Evolutionary conservation across 2,113 vertebrate species (phyloP), one percentile per base, ranked within the genome.

Genomic region (Anthoscopus minutus): DNA sequence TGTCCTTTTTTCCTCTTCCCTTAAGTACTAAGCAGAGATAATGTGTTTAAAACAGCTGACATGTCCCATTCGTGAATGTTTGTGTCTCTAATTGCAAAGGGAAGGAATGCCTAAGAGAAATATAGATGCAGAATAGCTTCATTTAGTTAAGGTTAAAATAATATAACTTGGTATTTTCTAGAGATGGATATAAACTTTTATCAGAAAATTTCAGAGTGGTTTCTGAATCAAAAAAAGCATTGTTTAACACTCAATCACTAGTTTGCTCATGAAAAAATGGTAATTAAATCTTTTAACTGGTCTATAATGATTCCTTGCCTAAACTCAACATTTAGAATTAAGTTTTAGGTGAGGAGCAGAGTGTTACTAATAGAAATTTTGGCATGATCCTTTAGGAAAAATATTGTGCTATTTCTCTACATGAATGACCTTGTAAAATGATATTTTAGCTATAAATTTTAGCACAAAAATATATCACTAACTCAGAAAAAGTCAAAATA

Each of bases 261-360:
- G 56, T 51, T 94, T 94, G 45, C 44, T 85, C 22, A 76, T 53
- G 44, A 88, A 51, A 93, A 97, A 97, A 89, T 16, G 45, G 24
- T 92, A 97, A 97, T 94, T 97, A 97, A 89, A 77, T 81, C 37
- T 93, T 57, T 94, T 95, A 95, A 93, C 80, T 96, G 61, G 89
- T 95, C 87, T 67, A 53, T 91, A 96, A 96, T 92, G 79, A 95
- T 86, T 80, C 89, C 40, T 77, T 96, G 25, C 66, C 95, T 97
- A 93, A 96, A 96, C 23, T 80, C 35, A 84, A 67, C 13, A 81
- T 61, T 77, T 61, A 65, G 35, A 77, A 77, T 95, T 91, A 94
- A 74, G 38, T 89, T 91, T 96, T 94, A 96, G 81, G 93, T 72
- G 48, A 88, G 60, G 35, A 96, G 44, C 37, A 70, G 92, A 92